Evolutionary conservation across 2,797 vertebrate species (phyloP), one percentile per base, ranked within the genome.

Genomic region (Enteromius argenteus): DNA sequence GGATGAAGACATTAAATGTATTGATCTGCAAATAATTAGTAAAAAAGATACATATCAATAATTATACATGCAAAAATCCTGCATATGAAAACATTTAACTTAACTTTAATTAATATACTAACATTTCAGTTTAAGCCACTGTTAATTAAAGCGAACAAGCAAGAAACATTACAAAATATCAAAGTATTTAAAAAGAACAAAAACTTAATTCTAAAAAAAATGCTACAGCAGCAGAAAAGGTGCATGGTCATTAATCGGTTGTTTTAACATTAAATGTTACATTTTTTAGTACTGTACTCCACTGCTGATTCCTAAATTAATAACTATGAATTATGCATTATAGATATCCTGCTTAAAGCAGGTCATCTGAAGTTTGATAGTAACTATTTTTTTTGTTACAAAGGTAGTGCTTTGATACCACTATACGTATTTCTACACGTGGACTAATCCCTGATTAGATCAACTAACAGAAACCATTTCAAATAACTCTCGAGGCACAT

Each of bases 1-100:
- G 21, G 11, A 69, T 69, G 39, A 69, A 44, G 11, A 44, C 39
- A 71, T 71, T 71, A 71, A 44, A 46, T 44, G n/a, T 44, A 71
- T 14, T 15, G n/a, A 23, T 71, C n/a, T 71, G 13, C 67, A 71
- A 68, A 46, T 46, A 44, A 11, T 44, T 44, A 11, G 42, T 44
- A 39, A 44, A 44, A 42, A 42, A 14, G 6, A 56, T n/a, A 2
- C 19, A 53, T 8, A 21, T 56, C 7, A 56, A 56, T 56, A 56
- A n/a, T n/a, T 56, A 56, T 9, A 56, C 53, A 56, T n/a, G 21
- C 53, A 56, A 3, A n/a, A n/a, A 10, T 56, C 39, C 67, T 49
- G 27, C 44, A 30, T 10, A 30, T 72, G 23, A 72, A 73, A 73
- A 49, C 44, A 72, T 30, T 72, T 30, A 30, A 17, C 3, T 44